These are phyloP conservation scores for Agrochola lychnidis DNA, from an alignment of 2,888 invertebrate genomes.

Conservation along the genomic window DNA sequence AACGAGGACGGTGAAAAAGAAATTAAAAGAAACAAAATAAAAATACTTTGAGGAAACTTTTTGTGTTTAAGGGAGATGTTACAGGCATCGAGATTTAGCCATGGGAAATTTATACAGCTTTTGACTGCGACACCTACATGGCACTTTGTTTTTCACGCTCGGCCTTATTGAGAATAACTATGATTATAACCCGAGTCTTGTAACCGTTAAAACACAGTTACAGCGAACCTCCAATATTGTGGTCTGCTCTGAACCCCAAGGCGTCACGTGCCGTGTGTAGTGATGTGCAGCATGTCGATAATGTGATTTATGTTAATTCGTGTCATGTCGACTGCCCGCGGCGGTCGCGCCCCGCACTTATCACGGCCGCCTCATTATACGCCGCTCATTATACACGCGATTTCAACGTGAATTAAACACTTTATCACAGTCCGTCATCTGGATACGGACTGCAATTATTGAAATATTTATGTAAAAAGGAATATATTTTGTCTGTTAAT, in stretches of 20 bases:
- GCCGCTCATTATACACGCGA: conserved; percentile 52
- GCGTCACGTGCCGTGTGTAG: conserved; percentile 17
- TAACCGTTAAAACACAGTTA: conserved; percentile 9
- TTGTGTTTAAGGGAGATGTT: background rate
- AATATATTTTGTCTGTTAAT: conserved; percentile 10
- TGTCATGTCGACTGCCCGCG: conserved; percentile 14
- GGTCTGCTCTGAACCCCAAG: conserved; percentile 18
- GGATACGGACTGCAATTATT: conserved; percentile 42
- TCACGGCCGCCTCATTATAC: conserved; percentile 52
- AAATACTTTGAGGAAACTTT: background rate
- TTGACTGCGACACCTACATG: background rate
- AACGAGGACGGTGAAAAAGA: background rate
- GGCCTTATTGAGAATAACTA: conserved; percentile 1
- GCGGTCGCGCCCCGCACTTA: conserved; percentile 33
- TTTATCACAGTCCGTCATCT: conserved; percentile 49
- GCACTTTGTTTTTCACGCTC: background rate
- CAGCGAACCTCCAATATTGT: background rate
- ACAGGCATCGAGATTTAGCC: background rate
- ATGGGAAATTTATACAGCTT: background rate
- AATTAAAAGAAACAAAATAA: background rate
- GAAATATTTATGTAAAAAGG: conserved; percentile 10
- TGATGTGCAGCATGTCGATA: conserved; percentile 48
- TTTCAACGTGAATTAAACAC: conserved; percentile 55
- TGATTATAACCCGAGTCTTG: background rate
- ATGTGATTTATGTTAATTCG: conserved; percentile 56